Evolutionary conservation across 2,113 vertebrate genomes (phyloP).

Genomic region (Phaetusa simplex): DNA sequence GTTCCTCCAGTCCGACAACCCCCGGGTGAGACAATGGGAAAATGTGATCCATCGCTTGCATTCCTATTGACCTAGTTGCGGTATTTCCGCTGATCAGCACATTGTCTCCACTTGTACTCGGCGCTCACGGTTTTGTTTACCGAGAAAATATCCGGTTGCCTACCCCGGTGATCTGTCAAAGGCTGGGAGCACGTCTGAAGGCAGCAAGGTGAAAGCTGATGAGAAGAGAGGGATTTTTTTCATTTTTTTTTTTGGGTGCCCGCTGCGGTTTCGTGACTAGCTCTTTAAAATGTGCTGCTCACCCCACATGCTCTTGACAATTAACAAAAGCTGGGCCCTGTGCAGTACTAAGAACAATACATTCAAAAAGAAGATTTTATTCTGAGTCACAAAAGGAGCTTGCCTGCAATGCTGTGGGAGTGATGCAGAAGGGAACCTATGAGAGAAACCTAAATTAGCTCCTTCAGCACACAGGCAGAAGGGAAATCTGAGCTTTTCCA

Average conservation of each 20-base stretch:
- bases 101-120: background rate
- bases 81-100: slow-evolving; percentile 60
- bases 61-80: slow-evolving; percentile 25
- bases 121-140: slow-evolving; percentile 34
- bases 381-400: slow-evolving; percentile 54
- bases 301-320: background rate
- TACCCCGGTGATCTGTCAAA: background rate
- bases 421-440: background rate
- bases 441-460: background rate
- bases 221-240: slow-evolving; percentile 14
- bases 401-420: background rate
- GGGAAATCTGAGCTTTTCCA: background rate
- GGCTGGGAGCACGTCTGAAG: slow-evolving; percentile 6
- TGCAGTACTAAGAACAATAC: background rate
- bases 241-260: background rate
- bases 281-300: background rate
- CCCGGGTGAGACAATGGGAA: background rate
- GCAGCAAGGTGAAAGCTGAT: slow-evolving; percentile 38
- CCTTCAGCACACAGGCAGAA: background rate
- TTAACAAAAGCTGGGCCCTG: background rate
- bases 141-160: slow-evolving; percentile 57
- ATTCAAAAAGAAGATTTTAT: slow-evolving; percentile 10
- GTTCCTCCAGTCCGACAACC: background rate
- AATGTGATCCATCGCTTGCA: slow-evolving; percentile 43
- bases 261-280: background rate